Base-by-base conservation (phyloP, 2,888 invertebrate genomes). In the Synanthedon tipuliformis region DNA sequence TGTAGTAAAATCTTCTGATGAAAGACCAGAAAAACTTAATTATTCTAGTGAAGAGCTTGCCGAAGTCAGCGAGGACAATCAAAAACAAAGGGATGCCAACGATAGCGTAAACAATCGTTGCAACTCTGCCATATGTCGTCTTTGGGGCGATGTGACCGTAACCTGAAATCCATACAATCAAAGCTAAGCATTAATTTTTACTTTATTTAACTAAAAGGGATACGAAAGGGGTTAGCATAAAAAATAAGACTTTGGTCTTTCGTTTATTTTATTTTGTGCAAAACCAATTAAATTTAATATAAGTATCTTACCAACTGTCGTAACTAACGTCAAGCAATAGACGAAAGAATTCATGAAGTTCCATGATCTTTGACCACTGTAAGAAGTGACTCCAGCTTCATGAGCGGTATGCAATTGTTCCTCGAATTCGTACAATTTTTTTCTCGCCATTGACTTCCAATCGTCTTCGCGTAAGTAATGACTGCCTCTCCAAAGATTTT, bases 111-210 rank as follows among this genome's bases (percentile, higher is more conserved):
- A 95, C 86, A 59, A 99, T 97, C 1, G 98, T 97, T 51, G 97
- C 89, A 1, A 94, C 91, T 58, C 94, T 90, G 8, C 98, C 99
- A 11, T 92, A 91, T 5, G 86, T 90, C 11, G 99, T 99, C 62
- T 93, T 93, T 0, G 99, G 98, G 51, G 95, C 93, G 65, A 99
- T 95, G 78, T 99, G 97, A 56, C 99, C 98, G 85, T 99, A 99
- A 68, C 98, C 98, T 98, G 88, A 79, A 78, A 49, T 40, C 12
- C 34, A 16, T 50, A 34, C 34, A 34, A 48, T 23, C 27, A 23
- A 13, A 40, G 27, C 34, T 34, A 34, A 15, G 48, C 15, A 11
- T 15, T 15, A 45, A 45, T 1, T 45, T 15, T 5, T 12, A 3
- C 48, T n/a, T 15, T 45, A n/a, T 45, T 15, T 45, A 45, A n/a